These are phyloP conservation scores for Ryuthela nishihirai DNA, from an alignment of 2,888 invertebrate species.

Conservation along the genomic window DNA sequence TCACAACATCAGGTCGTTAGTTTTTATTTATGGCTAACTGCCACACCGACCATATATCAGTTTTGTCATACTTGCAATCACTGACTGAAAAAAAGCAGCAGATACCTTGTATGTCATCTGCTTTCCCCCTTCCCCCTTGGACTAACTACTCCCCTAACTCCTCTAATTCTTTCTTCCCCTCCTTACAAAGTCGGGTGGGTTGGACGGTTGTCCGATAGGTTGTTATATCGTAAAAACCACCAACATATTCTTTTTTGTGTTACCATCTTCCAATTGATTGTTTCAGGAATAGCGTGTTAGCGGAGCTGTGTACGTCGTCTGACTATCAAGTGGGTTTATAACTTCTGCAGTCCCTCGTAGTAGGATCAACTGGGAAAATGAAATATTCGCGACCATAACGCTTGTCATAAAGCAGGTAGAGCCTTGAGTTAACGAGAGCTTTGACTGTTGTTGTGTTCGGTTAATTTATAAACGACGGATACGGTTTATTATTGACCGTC, in stretches of 20 bases:
- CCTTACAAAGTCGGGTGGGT: too few relatives aligned
- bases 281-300: conserved; percentile 26
- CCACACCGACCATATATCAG: conserved; percentile 34
- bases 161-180: too few relatives aligned
- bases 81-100: conserved; percentile 14
- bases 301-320: conserved; percentile 3
- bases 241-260: conserved; percentile 28
- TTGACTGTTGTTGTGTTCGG: conserved; percentile 35
- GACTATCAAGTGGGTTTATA: conserved; percentile 37
- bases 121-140: conserved; percentile 30
- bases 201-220: too few relatives aligned
- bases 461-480: conserved; percentile 37
- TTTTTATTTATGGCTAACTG: conserved; percentile 35
- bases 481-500: conserved; percentile 29
- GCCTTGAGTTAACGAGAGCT: conserved; percentile 31
- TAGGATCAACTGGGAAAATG: conserved; percentile 15
- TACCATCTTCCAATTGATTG: conserved; percentile 40
- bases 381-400: conserved; percentile 38
- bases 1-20: conserved; percentile 32
- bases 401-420: conserved; percentile 34
- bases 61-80: conserved; percentile 35
- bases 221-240: conserved; percentile 33
- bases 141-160: too few relatives aligned
- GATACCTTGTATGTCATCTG: conserved; percentile 20
- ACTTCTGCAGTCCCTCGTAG: conserved; percentile 8